A percentile compares a stretch with the other conserved stretches of the same genome.
phyloP scores from a whole-genome alignment of 1,140 invertebrate species.

The Probaryconus sp. region DNA sequence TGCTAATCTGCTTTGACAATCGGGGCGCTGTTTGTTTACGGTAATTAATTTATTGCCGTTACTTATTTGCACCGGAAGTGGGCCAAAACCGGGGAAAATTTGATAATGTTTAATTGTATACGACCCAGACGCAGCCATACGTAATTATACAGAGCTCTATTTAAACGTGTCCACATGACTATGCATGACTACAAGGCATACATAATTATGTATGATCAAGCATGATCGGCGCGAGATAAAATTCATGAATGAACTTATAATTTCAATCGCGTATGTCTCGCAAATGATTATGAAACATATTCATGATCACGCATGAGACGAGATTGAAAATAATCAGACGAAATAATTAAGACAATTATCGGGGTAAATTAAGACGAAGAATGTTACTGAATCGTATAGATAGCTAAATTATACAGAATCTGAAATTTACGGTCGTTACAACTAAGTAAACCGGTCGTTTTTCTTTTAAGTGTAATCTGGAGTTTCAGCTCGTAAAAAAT shows the following conservation, averaged over 20 bases:
- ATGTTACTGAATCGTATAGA: no score
- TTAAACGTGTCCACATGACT: conserved; percentile 42
- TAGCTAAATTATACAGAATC: no score
- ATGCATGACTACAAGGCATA: conserved; percentile 31
- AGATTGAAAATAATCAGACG: background rate
- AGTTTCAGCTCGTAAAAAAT: no score
- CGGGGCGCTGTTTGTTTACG: no score
- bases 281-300: conserved; percentile 19
- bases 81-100: conserved; percentile 28
- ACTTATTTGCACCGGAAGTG: conserved; percentile 37
- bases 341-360: background rate
- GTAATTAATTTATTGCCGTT: no score
- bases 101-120: conserved; percentile 21
- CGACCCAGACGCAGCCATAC: conserved; percentile 13
- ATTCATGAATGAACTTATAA: conserved; percentile 33
- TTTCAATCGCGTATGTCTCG: conserved; percentile 26
- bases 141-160: conserved; percentile 18
- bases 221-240: conserved; percentile 35
- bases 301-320: conserved; percentile 4
- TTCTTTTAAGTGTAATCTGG: no score
- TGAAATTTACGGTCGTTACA: no score
- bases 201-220: conserved; percentile 34
- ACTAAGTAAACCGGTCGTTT: no score
- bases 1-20: no score
- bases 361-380: background rate